Conservation (phyloP, 1,140 invertebrate genomes). For the Venturia canescens region DNA sequence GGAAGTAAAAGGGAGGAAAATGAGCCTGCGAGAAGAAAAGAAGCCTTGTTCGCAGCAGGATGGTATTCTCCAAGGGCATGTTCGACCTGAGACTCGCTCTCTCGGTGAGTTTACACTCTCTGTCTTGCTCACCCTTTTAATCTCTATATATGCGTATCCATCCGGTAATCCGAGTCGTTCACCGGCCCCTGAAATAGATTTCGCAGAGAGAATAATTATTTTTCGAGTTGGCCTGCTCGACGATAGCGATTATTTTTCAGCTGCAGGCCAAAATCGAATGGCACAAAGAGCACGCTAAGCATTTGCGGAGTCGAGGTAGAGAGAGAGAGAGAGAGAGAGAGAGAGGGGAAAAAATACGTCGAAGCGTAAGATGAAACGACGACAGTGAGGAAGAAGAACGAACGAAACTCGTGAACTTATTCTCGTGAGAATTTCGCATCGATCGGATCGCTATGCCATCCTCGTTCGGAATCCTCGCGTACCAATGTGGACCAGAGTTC, state of each 20-base stretch:
- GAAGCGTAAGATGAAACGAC: neutral
- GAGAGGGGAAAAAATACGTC: too few relatives aligned
- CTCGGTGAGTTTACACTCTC: slow-evolving; percentile 7
- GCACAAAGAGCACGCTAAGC: slow-evolving; percentile 39
- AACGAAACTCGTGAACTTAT: slow-evolving; percentile 13
- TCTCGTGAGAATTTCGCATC: slow-evolving; percentile 13
- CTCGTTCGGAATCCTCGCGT: neutral
- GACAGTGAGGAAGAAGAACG: neutral
- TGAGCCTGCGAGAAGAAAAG: slow-evolving; percentile 29
- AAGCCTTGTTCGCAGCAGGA: slow-evolving; percentile 15
- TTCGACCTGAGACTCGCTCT: slow-evolving; percentile 31
- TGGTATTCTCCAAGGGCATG: slow-evolving; percentile 42
- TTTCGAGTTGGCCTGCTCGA: slow-evolving; percentile 10
- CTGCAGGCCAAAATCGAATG: neutral
- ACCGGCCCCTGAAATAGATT: slow-evolving; percentile 17
- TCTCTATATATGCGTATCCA: neutral
- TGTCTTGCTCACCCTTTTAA: slow-evolving; percentile 13
- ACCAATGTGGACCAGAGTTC: slow-evolving; percentile 32
- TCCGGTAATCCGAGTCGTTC: neutral
- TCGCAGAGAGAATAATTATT: slow-evolving; percentile 38
- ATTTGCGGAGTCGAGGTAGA: slow-evolving; percentile 32
- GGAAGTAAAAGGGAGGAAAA: slow-evolving; percentile 32
- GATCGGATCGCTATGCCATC: slow-evolving; percentile 33
- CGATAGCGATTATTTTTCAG: neutral
- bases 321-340: neutral